phyloP scores from a whole-genome alignment of 2,113 vertebrate genomes.

The Tetrao urogallus region DNA sequence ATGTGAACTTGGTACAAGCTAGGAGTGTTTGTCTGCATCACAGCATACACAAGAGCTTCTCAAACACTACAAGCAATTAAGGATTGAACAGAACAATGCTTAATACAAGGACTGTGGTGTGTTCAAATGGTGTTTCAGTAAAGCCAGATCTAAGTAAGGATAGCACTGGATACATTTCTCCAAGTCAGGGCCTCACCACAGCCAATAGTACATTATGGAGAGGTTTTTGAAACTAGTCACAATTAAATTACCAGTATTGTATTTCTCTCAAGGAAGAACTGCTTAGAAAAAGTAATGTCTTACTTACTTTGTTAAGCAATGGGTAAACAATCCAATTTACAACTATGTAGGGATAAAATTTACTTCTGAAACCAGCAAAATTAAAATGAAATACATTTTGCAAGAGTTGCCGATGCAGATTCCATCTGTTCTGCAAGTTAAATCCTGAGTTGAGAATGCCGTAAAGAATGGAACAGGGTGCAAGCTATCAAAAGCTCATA shows the following conservation, averaged over 20 bases:
- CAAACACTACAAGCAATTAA: not conserved
- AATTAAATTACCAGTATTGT: not conserved
- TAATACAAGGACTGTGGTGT: not conserved
- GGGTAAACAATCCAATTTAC: not conserved
- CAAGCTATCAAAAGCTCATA: constrained; percentile 11
- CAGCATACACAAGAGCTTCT: not conserved
- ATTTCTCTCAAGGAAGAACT: not conserved
- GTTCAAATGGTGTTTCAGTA: not conserved
- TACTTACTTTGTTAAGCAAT: not conserved
- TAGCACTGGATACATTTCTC: not conserved
- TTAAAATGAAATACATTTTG: constrained; percentile 40
- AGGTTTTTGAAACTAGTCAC: not conserved
- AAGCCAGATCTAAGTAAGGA: not conserved
- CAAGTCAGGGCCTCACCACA: not conserved
- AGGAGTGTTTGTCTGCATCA: not conserved
- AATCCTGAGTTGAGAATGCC: constrained; percentile 30
- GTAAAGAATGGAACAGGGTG: constrained; percentile 6
- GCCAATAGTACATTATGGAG: not conserved
- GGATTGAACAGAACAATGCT: not conserved
- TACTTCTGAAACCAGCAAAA: constrained; percentile 35
- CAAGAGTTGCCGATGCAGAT: constrained; percentile 25
- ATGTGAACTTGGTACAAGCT: not conserved
- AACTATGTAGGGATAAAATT: constrained; percentile 38
- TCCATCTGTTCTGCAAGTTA: constrained; percentile 40
- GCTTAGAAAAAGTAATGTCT: not conserved